Base-by-base conservation (phyloP, 2,888 invertebrate genomes). In the Melinaea menophilus region DNA sequence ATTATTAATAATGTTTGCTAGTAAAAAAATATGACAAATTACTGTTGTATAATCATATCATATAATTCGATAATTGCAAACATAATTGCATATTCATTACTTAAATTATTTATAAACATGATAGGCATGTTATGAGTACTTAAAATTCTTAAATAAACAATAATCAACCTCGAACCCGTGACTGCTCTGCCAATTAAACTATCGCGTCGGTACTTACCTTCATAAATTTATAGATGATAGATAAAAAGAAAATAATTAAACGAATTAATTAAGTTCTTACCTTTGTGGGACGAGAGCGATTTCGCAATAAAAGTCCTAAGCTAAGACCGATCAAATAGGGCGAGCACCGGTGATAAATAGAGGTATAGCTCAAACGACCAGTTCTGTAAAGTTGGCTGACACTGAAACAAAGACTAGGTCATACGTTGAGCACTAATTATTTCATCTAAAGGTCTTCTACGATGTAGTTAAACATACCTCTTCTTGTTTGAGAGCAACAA, bases 351-450 rank as follows among this genome's bases (percentile, higher is more conserved):
- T 94, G 93, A 3, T 94, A 77, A 1, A 93, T 86, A 22, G 93
- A 91, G 7, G 90, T 86, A 74, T 94, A 94, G 64, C 93, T 92
- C 68, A 94, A 79, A 67, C 94, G 93, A 11, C 94, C 94, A 35
- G 94, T 94, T 66, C 94, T 90, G 72, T 94, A 94, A 65, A 94
- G 91, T 77, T 94, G 94, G 76, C 93, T 93, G 56, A 93, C 86
- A 71, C 95, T 94, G 79, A 13, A 88, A 88, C 64, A 69, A 54
- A 69, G 66, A 56, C 59, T 62, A 61, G 31, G 12, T 41, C 37
- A 31, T 22, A 5, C 33, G 13, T 45, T 58, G 7, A 5, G 41
- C 41, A 41, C 41, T 41, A 41, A 41, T 41, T 41, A 41, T 41
- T 41, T 41, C 2, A 41, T 41, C 31, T 31, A 51, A 51, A n/a